These are phyloP conservation scores for Ruditapes philippinarum DNA, from an alignment of 1,140 invertebrate genomes.

Conservation along the genomic window DNA sequence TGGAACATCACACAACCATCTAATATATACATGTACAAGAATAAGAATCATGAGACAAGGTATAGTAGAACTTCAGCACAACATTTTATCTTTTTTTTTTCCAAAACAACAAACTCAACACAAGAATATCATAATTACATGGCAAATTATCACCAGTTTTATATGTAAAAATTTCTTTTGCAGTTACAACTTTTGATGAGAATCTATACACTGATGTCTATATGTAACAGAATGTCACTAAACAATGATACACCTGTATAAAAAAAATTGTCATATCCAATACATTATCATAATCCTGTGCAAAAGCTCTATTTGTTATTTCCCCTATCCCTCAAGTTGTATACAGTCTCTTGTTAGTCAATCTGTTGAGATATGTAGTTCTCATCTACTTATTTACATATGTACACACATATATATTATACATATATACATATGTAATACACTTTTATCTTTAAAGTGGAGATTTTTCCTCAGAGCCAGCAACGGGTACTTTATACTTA, in stretches of 20 bases:
- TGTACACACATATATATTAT: conserved; percentile 31
- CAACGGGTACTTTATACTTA: neutral
- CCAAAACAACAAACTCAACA: conserved; percentile 11
- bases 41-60: neutral
- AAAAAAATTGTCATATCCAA: neutral
- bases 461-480: neutral
- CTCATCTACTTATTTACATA: neutral
- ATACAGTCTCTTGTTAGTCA: neutral
- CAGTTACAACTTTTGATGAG: neutral
- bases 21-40: conserved; percentile 8
- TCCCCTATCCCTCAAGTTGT: neutral
- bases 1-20: neutral
- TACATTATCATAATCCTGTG: neutral
- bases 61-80: neutral
- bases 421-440: conserved; percentile 37
- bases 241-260: neutral
- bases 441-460: neutral
- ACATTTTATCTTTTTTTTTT: conserved; percentile 2
- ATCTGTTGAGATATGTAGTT: neutral
- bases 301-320: neutral
- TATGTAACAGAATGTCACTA: neutral
- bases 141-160: neutral
- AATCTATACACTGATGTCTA: neutral
- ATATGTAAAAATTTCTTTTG: neutral
- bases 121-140: neutral